phyloP scores from a whole-genome alignment of 2,888 invertebrate genomes.

The Criorhina ranunculi region DNA sequence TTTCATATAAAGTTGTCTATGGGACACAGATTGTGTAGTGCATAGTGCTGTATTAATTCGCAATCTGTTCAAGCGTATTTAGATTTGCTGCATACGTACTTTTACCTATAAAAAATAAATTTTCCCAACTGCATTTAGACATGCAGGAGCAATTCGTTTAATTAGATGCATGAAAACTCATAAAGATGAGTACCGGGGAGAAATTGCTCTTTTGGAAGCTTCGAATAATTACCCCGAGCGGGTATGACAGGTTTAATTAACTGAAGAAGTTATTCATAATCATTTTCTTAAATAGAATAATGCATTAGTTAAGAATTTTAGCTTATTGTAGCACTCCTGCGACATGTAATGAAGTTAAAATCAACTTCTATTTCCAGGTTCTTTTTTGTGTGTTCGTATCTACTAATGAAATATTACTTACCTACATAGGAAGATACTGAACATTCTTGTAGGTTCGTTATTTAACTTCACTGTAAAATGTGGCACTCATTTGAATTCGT shows the following conservation, averaged over 20 bases:
- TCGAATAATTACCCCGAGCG: slow-evolving; percentile 71
- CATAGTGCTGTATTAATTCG: slow-evolving; percentile 2
- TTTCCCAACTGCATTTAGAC: slow-evolving; percentile 38
- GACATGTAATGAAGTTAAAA: neutral
- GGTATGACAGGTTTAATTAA: slow-evolving; percentile 55
- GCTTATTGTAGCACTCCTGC: slow-evolving; percentile 3
- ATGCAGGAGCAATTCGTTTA: slow-evolving; percentile 81
- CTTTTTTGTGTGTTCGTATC: too few species aligned
- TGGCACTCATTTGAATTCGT: too few species aligned
- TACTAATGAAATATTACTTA: too few species aligned
- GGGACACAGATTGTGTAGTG: neutral
- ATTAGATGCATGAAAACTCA: slow-evolving; percentile 84
- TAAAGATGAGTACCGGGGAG: slow-evolving; percentile 82
- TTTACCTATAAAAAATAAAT: slow-evolving; percentile 56
- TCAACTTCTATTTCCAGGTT: too few species aligned
- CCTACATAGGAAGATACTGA: too few species aligned
- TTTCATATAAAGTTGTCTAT: neutral
- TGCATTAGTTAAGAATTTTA: slow-evolving; percentile 30
- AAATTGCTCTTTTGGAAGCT: slow-evolving; percentile 67
- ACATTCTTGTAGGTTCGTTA: too few species aligned
- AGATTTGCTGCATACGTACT: slow-evolving; percentile 13
- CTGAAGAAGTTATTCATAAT: slow-evolving; percentile 53
- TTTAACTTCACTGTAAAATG: too few species aligned
- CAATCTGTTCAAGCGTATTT: slow-evolving; percentile 24
- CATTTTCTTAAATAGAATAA: slow-evolving; percentile 50